Conservation (phyloP, 2,797 vertebrate species). For the Rhinichthys osculus region DNA sequence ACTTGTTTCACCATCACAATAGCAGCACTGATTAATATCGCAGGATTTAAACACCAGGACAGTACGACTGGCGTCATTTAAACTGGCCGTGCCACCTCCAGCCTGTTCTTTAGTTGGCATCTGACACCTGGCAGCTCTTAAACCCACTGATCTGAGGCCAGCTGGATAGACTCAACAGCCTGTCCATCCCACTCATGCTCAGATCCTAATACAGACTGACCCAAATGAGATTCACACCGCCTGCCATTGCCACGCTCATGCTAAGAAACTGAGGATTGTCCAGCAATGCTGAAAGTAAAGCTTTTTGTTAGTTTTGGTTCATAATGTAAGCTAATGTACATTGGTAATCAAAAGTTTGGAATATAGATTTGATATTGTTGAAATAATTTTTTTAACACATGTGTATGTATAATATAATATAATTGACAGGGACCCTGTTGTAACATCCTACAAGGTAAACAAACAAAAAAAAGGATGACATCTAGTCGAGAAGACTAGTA, state of each 20-base stretch:
- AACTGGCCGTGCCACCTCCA: constrained; percentile 36
- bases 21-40: constrained; percentile 47
- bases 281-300: constrained; percentile 19
- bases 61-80: constrained; percentile 42
- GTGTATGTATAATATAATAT: no score
- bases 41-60: constrained; percentile 38
- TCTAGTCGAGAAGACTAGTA: no score
- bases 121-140: constrained; percentile 40
- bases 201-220: constrained; percentile 49
- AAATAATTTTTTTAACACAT: no score
- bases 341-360: not conserved
- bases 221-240: constrained; percentile 51
- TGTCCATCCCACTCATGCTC: constrained; percentile 48
- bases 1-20: constrained; percentile 31
- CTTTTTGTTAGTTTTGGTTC: constrained; percentile 17
- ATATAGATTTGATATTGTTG: no score
- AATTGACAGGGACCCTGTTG: no score
- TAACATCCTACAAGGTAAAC: no score
- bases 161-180: constrained; percentile 46
- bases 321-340: not conserved
- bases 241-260: constrained; percentile 32
- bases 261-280: constrained; percentile 37
- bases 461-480: no score
- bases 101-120: constrained; percentile 43
- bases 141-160: constrained; percentile 55